Base-by-base conservation (phyloP, 2,888 invertebrate genomes). In the Leptura quadrifasciata region DNA sequence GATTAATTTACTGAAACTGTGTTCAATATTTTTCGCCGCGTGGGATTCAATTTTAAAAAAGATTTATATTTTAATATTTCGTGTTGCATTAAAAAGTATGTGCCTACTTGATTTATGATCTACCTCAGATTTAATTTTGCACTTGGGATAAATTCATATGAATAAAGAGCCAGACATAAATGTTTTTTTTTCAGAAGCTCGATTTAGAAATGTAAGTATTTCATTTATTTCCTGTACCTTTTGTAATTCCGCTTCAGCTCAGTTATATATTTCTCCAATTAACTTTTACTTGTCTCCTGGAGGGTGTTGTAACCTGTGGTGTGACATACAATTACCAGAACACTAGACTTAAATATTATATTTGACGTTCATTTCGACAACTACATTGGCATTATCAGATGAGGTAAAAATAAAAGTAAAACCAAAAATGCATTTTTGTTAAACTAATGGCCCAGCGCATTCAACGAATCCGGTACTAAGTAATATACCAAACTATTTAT, bases 41-140 rank as follows among this genome's bases (percentile, higher is more conserved):
- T n/a, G 47, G 15, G n/a, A n/a, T 47, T 15, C 12, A 47, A 15
- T 47, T 47, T 15, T 47, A 47, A 47, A 47, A 47, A 47, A 47
- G 47, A 47, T 47, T 47, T 47, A 15, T 47, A 47, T 15, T 47
- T 47, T 47, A 15, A 47, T 47, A 47, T 47, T n/a, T n/a, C 12
- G 47, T 47, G 47, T 47, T 47, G 3, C 47, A 47, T 4, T 47
- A 47, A 47, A 47, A 47, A 47, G 15, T 47, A 47, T 47, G n/a
- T 47, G 15, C 47, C 47, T 47, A n/a, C n/a, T 15, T 47, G 47
- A 47, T 47, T 47, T 47, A 47, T 47, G 47, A 47, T 47, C 47
- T n/a, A 47, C 47, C 47, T 47, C 47, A n/a, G 47, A 47, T 47
- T 47, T 47, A 47, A 47, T 47, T 47, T 47, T n/a, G 47, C 47